These are phyloP conservation scores for Spatula clypeata DNA, from an alignment of 2,797 vertebrate species.

Conservation along the genomic window DNA sequence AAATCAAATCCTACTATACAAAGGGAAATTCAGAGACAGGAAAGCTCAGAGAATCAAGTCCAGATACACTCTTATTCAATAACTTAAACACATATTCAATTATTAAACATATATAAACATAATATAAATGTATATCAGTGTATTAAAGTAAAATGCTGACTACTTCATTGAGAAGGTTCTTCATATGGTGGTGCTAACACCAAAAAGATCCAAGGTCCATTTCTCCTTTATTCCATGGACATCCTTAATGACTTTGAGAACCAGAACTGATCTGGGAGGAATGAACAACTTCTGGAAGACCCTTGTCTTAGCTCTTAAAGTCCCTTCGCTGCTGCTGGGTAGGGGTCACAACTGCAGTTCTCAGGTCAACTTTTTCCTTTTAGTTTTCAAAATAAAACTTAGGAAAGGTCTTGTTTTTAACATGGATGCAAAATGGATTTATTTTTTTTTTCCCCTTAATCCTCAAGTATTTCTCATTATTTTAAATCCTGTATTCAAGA, in stretches of 20 bases:
- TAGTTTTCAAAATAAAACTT: not conserved
- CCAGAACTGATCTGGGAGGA: not conserved
- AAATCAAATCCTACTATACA: not conserved
- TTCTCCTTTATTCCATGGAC: not conserved
- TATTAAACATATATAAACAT: not conserved
- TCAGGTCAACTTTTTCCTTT: not conserved
- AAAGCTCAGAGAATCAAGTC: not conserved
- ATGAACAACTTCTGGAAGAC: not conserved
- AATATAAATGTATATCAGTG: not conserved
- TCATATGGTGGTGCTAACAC: not conserved
- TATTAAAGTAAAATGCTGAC: not conserved
- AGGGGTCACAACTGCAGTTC: not conserved
- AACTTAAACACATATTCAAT: not conserved
- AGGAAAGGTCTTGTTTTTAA: fast-evolving
- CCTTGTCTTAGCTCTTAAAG: not conserved
- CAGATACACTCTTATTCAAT: not conserved
- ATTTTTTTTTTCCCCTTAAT: not conserved
- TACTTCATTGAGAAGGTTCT: not conserved
- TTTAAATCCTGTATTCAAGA: not conserved
- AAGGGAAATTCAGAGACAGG: not conserved
- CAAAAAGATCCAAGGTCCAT: not conserved
- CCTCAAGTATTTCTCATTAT: not conserved
- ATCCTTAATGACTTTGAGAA: not conserved
- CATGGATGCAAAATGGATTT: not conserved
- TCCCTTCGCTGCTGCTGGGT: not conserved